Evolutionary conservation across 2,888 invertebrate genomes (phyloP).

Genomic region (Adineta ricciae): DNA sequence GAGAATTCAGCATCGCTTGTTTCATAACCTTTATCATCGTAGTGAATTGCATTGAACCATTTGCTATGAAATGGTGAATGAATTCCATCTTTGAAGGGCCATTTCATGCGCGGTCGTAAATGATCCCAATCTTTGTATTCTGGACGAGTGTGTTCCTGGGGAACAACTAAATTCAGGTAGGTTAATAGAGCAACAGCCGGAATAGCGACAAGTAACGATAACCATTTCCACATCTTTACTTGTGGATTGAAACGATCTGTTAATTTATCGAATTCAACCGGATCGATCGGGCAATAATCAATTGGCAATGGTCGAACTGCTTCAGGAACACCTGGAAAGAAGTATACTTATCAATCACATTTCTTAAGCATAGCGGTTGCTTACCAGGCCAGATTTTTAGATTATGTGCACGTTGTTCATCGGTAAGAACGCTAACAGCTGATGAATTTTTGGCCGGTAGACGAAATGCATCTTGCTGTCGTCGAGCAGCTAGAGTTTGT

Average conservation of each 20-base stretch:
- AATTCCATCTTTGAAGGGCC: neutral
- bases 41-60: neutral
- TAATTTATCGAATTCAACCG: neutral
- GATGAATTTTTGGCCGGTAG: neutral
- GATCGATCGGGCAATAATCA: neutral
- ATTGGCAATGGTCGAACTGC: neutral
- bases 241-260: neutral
- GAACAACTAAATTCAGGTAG: neutral
- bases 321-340: neutral
- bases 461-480: neutral
- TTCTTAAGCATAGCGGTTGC: no score
- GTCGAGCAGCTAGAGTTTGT: neutral
- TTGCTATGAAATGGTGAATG: neutral
- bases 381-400: neutral
- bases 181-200: neutral
- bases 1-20: neutral
- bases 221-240: neutral
- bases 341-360: no score
- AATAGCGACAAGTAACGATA: neutral
- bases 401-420: neutral
- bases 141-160: neutral
- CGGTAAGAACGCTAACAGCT: neutral
- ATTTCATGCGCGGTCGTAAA: neutral
- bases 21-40: constrained; percentile 11
- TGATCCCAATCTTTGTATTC: neutral